phyloP scores from a whole-genome alignment of 2,797 vertebrate genomes.

The Ctenosaura bakeri region DNA sequence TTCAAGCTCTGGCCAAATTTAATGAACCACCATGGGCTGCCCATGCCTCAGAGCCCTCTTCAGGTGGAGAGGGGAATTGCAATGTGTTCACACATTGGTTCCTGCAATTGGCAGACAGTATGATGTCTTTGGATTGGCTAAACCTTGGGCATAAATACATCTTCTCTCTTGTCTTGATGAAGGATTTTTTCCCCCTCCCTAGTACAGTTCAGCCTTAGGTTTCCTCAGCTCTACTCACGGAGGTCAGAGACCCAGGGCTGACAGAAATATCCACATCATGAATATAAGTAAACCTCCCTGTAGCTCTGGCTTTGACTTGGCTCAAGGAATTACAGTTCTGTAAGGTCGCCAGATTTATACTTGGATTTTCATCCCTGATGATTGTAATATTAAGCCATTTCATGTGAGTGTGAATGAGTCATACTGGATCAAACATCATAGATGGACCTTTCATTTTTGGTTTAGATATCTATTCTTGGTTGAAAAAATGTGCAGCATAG shows the following conservation, averaged over 20 bases:
- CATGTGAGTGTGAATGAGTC: background rate
- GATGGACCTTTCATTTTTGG: constrained; percentile 7
- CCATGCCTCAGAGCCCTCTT: background rate
- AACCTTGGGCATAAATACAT: background rate
- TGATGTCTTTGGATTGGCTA: background rate
- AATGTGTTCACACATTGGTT: background rate
- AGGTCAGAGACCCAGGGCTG: too few relatives aligned
- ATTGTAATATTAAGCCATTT: background rate
- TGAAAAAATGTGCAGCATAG: background rate
- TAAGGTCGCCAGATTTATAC: background rate
- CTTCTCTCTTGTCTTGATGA: background rate
- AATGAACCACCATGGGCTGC: background rate
- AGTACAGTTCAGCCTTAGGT: background rate
- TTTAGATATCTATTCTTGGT: background rate
- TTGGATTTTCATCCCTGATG: background rate
- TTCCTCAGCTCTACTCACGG: background rate
- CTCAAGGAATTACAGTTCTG: background rate
- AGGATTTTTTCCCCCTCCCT: background rate
- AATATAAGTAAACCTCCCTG: background rate
- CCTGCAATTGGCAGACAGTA: background rate
- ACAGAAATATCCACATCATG: background rate
- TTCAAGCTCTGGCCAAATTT: background rate
- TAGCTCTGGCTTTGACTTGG: background rate
- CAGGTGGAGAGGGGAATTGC: background rate
- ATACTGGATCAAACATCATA: background rate